These are phyloP conservation scores for Oncorhynchus masou DNA, from an alignment of 2,113 vertebrate species.

Conservation along the genomic window DNA sequence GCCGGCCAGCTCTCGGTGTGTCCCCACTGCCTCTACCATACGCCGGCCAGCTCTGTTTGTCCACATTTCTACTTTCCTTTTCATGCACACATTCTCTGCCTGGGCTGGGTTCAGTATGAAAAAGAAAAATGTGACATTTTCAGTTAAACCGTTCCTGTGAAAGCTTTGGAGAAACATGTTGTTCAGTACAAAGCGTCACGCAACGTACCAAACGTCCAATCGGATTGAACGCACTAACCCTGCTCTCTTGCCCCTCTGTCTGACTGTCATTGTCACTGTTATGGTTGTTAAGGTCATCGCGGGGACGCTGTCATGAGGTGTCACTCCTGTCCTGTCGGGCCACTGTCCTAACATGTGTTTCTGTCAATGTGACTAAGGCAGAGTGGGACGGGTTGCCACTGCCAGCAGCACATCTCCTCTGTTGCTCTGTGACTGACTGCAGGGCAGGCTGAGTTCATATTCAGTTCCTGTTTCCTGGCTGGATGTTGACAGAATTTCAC, in stretches of 20 bases:
- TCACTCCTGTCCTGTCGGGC: constrained; percentile 20
- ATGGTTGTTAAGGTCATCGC: constrained; percentile 1
- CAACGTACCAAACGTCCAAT: no score
- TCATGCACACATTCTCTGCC: no score
- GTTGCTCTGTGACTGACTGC: background rate
- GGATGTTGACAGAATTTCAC: background rate
- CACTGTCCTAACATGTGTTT: background rate
- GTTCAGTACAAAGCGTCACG: no score
- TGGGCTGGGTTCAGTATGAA: no score
- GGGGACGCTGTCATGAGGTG: background rate
- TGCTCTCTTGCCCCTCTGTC: background rate
- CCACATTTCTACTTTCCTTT: no score
- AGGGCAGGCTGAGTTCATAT: background rate
- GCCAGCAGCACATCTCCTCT: background rate
- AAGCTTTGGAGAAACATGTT: no score
- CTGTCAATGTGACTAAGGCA: background rate
- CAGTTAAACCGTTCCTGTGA: no score
- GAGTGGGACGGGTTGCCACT: constrained; percentile 6
- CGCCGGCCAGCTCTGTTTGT: no score
- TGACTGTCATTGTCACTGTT: constrained; percentile 23
- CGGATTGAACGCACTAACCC: background rate
- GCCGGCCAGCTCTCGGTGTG: no score
- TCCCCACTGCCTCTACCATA: no score
- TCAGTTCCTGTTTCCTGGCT: background rate
- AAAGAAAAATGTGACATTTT: no score